A percentile compares a stretch with the other conserved stretches of the same genome.
These are phyloP conservation scores for Sylvilagus floridanus DNA, from an alignment of 2,797 vertebrate species.

Conservation along the genomic window DNA sequence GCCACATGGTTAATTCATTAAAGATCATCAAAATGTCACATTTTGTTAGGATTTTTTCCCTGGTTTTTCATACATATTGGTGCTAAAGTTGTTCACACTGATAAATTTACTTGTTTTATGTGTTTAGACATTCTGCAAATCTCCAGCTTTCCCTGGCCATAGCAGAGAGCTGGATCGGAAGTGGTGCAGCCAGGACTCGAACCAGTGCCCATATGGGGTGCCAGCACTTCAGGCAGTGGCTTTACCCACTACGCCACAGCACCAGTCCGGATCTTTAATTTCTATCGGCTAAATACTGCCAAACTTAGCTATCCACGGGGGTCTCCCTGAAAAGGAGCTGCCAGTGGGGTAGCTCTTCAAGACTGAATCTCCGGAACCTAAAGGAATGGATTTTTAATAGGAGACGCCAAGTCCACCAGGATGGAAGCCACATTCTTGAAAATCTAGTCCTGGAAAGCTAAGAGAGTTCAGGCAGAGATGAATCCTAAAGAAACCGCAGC, in stretches of 20 bases:
- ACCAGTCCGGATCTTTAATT: neutral
- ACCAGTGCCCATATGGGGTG: too few relatives aligned
- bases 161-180: too few relatives aligned
- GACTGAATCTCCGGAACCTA: neutral
- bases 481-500: too few relatives aligned
- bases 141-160: neutral
- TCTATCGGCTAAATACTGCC: neutral
- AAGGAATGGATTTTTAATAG: neutral
- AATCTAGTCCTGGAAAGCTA: neutral
- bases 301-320: neutral
- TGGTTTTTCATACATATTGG: neutral
- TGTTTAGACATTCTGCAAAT: conserved; percentile 13
- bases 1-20: neutral
- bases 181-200: too few relatives aligned
- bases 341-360: neutral
- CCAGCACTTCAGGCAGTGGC: too few relatives aligned
- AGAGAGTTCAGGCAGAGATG: too few relatives aligned
- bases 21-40: neutral
- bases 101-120: neutral
- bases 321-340: neutral
- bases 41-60: conserved; percentile 52
- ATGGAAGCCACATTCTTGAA: neutral
- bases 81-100: neutral
- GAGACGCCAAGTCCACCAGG: neutral
- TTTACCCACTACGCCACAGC: too few relatives aligned